Percentiles rank a stretch among this genome's conserved stretches.
Evolutionary conservation across 2,888 invertebrate species (phyloP).

Genomic region (Nesidiocoris tenuis): DNA sequence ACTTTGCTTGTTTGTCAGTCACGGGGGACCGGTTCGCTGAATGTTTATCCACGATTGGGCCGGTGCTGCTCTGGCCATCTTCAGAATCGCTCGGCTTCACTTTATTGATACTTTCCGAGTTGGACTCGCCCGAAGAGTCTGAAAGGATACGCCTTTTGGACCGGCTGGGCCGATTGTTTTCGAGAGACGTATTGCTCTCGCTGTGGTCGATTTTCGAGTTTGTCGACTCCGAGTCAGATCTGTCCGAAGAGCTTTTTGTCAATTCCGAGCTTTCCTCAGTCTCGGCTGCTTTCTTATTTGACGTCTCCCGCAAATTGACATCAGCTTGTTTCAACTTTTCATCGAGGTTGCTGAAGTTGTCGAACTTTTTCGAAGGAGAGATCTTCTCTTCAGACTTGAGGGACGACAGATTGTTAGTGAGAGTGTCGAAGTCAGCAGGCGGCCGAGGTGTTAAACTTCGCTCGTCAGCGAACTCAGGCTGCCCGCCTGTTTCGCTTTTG

Average conservation of each 20-base stretch:
- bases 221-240: constrained; percentile 1
- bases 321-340: constrained; percentile 47
- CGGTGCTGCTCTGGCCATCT: not conserved
- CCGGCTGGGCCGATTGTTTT: not conserved
- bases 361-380: constrained; percentile 42
- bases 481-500: not conserved
- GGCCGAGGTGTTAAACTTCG: not conserved
- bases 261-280: constrained; percentile 14
- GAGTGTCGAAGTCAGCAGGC: constrained; percentile 8
- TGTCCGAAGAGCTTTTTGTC: constrained; percentile 16
- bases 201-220: constrained; percentile 14
- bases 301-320: constrained; percentile 27
- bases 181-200: constrained; percentile 30
- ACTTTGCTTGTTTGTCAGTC: not conserved
- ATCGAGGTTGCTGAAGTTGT: constrained; percentile 46
- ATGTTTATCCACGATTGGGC: not conserved
- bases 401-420: constrained; percentile 21
- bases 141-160: not conserved
- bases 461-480: not conserved
- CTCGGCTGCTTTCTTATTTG: not conserved
- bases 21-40: not conserved
- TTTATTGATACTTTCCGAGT: not conserved
- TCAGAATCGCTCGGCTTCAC: not conserved
- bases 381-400: constrained; percentile 23
- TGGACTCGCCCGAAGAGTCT: constrained; percentile 20